phyloP scores from a whole-genome alignment of 2,888 invertebrate genomes.

The Sesamia inferens region DNA sequence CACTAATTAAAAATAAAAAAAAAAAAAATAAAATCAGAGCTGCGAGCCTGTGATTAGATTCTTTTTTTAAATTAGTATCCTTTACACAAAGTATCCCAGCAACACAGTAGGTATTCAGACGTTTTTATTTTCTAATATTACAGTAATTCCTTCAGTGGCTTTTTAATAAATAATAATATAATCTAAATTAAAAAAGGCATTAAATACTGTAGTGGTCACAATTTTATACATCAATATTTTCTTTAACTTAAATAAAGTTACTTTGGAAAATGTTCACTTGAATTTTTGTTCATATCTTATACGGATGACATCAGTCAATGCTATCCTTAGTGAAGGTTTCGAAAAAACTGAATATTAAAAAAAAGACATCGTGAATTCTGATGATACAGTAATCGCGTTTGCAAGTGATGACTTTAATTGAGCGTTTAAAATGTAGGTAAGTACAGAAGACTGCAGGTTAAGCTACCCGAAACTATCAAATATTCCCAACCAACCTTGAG shows the following conservation, averaged over 20 bases:
- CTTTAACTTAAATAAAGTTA: neutral
- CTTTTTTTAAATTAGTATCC: neutral
- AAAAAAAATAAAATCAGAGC: neutral
- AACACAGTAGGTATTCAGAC: neutral
- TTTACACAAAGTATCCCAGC: neutral
- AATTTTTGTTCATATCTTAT: neutral
- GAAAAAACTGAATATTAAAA: neutral
- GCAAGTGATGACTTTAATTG: neutral
- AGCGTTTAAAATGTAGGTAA: too few relatives aligned
- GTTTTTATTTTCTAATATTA: neutral
- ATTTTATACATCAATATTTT: constrained; percentile 8
- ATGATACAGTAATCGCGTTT: too few relatives aligned
- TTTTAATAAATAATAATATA: neutral
- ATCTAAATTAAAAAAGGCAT: neutral
- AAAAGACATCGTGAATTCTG: neutral
- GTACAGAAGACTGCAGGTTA: too few relatives aligned
- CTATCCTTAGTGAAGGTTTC: constrained; percentile 8
- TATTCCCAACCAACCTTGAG: too few relatives aligned
- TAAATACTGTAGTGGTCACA: neutral
- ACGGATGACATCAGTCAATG: constrained; percentile 17
- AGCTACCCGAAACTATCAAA: too few relatives aligned
- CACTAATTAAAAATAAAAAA: neutral
- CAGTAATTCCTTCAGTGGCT: neutral
- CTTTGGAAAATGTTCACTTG: neutral
- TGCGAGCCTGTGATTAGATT: neutral